Evolutionary conservation across 2,888 invertebrate species (phyloP).

Genomic region (Rhamphomyia laevipes): DNA sequence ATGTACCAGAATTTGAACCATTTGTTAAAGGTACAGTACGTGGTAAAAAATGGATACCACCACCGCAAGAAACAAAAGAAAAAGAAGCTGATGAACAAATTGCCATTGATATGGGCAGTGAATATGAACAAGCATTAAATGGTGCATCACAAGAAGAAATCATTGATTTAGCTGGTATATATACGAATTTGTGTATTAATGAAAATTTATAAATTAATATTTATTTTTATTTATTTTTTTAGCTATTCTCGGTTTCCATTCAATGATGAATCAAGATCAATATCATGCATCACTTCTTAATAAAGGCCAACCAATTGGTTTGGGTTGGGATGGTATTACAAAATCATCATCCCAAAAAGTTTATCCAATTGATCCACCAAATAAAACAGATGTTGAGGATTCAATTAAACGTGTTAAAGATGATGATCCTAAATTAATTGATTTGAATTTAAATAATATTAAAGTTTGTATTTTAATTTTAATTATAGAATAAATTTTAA

Average conservation of each 20-base stretch:
- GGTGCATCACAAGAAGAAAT: slow-evolving; percentile 90
- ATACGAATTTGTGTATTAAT: too few relatives aligned
- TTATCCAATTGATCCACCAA: slow-evolving; percentile 91
- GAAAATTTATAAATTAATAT: slow-evolving; percentile 5
- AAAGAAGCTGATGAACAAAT: slow-evolving; percentile 84
- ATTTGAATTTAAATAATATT: slow-evolving; percentile 99
- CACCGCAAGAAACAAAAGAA: slow-evolving; percentile 56
- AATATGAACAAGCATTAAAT: slow-evolving; percentile 82
- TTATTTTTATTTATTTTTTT: slow-evolving; percentile 15
- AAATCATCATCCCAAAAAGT: slow-evolving; percentile 86
- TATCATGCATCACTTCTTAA: slow-evolving; percentile 93
- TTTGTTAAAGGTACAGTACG: slow-evolving; percentile 81
- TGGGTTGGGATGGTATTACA: slow-evolving; percentile 91
- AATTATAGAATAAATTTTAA: background rate
- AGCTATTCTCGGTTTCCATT: slow-evolving; percentile 98
- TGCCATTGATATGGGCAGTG: slow-evolving; percentile 85
- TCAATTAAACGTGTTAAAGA: slow-evolving; percentile 81
- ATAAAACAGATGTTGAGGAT: slow-evolving; percentile 89
- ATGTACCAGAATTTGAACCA: slow-evolving; percentile 91
- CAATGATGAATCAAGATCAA: slow-evolving; percentile 99
- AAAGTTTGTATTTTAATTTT: slow-evolving; percentile 50
- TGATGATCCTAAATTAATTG: slow-evolving; percentile 75
- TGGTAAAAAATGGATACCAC: slow-evolving; percentile 87
- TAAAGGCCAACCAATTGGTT: slow-evolving; percentile 79
- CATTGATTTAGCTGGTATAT: slow-evolving; percentile 87